These are phyloP conservation scores for Andrena chrysosceles DNA, from an alignment of 2,888 invertebrate genomes.

Conservation along the genomic window DNA sequence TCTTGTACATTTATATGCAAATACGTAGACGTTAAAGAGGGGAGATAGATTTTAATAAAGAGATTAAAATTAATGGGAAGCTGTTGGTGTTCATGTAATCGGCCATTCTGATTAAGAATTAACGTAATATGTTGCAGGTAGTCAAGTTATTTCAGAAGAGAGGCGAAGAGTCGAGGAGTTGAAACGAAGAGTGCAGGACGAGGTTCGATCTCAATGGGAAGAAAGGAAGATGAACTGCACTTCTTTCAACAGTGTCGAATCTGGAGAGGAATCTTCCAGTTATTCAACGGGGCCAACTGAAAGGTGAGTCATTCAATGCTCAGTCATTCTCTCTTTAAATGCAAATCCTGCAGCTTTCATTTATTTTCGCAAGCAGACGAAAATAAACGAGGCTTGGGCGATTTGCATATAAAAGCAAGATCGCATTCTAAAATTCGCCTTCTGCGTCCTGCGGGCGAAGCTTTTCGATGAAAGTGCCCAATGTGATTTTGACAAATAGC, in stretches of 20 bases:
- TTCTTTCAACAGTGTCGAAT: conserved; percentile 88
- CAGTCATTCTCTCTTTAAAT: background rate
- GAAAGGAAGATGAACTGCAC: conserved; percentile 88
- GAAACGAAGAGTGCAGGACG: conserved; percentile 94
- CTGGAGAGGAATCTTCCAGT: conserved; percentile 87
- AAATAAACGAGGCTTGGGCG: background rate
- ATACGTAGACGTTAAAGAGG: too few relatives aligned
- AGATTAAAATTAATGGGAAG: too few relatives aligned
- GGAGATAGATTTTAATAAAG: too few relatives aligned
- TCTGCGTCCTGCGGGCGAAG: background rate
- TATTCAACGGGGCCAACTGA: conserved; percentile 87
- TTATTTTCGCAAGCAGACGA: conserved; percentile 9
- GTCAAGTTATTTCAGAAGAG: conserved; percentile 96
- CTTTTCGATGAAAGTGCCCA: background rate
- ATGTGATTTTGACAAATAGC: background rate
- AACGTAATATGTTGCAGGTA: conserved; percentile 87
- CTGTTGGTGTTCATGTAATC: background rate
- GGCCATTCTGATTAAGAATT: background rate
- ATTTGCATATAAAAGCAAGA: background rate
- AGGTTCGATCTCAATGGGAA: conserved; percentile 96
- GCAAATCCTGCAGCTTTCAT: background rate
- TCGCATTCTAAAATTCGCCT: background rate
- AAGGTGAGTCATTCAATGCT: conserved; percentile 76
- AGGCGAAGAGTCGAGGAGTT: conserved; percentile 94
- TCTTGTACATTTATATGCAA: too few relatives aligned